phyloP scores from a whole-genome alignment of 2,113 vertebrate species.

The Conger conger region DNA sequence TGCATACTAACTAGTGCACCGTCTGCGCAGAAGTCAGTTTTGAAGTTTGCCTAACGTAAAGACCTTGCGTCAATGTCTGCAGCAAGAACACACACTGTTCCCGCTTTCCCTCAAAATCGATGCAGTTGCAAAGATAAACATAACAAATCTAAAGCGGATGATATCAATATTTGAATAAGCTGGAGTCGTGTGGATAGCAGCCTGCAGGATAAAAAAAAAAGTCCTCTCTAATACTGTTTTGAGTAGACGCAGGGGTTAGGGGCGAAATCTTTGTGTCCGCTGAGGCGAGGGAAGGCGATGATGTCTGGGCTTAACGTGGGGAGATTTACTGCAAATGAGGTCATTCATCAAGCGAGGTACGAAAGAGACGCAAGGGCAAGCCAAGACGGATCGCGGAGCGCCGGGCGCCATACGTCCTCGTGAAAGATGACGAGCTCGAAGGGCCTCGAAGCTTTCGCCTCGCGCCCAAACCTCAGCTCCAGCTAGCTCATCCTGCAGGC shows the following conservation, averaged over 20 bases:
- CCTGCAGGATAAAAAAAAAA: conserved; percentile 14
- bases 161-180: conserved; percentile 6
- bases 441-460: not conserved
- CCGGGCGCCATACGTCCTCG: conserved; percentile 10
- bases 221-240: conserved; percentile 10
- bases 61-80: not conserved
- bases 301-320: conserved; percentile 39
- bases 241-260: not conserved
- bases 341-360: conserved; percentile 62
- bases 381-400: conserved; percentile 30
- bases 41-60: not conserved
- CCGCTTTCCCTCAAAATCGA: not conserved
- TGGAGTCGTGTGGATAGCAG: not conserved
- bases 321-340: conserved; percentile 57
- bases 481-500: not conserved
- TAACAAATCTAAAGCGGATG: not conserved
- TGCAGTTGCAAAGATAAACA: not conserved
- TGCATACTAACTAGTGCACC: not conserved
- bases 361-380: conserved; percentile 43
- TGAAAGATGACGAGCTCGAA: conserved; percentile 27
- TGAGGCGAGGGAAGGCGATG: conserved; percentile 31
- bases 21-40: not conserved
- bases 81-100: too few species aligned
- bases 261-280: conserved; percentile 15
- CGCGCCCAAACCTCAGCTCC: not conserved